A percentile compares a stretch with the other conserved stretches of the same genome.
These are phyloP conservation scores for Rhinella marina DNA, from an alignment of 2,797 vertebrate genomes.

Conservation along the genomic window DNA sequence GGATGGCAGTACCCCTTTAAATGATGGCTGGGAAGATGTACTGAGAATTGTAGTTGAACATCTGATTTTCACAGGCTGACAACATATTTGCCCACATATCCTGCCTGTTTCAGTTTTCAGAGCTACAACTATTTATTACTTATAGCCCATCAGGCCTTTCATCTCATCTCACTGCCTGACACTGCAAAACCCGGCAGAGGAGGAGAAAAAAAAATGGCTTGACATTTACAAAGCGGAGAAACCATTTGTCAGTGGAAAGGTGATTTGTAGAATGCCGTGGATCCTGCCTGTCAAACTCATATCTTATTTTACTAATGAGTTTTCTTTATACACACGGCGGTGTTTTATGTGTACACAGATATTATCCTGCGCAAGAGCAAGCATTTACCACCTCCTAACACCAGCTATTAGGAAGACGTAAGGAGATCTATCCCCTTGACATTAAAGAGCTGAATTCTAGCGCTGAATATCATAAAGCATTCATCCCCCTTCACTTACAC, in stretches of 20 bases:
- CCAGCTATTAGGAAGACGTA: constrained; percentile 33
- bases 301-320: constrained; percentile 57
- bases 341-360: constrained; percentile 54
- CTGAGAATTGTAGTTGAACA: background rate
- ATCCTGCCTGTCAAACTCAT: constrained; percentile 36
- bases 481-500: background rate
- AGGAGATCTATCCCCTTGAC: constrained; percentile 23
- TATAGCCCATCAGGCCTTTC: constrained; percentile 35
- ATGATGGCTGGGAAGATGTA: background rate
- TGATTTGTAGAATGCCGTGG: constrained; percentile 25
- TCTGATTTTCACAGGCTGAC: background rate
- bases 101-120: background rate
- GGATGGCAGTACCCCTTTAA: too few species aligned
- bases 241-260: constrained; percentile 37
- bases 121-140: constrained; percentile 23
- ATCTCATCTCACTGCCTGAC: constrained; percentile 31
- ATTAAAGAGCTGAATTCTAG: constrained; percentile 6
- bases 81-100: background rate
- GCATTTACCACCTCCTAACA: constrained; percentile 40
- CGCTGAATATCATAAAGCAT: constrained; percentile 24
- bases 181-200: background rate
- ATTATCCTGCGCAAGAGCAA: constrained; percentile 48
- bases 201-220: constrained; percentile 30
- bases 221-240: constrained; percentile 48
- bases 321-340: constrained; percentile 45